Conservation (phyloP, 1,140 invertebrate species). For the Scaptomyza montana region DNA sequence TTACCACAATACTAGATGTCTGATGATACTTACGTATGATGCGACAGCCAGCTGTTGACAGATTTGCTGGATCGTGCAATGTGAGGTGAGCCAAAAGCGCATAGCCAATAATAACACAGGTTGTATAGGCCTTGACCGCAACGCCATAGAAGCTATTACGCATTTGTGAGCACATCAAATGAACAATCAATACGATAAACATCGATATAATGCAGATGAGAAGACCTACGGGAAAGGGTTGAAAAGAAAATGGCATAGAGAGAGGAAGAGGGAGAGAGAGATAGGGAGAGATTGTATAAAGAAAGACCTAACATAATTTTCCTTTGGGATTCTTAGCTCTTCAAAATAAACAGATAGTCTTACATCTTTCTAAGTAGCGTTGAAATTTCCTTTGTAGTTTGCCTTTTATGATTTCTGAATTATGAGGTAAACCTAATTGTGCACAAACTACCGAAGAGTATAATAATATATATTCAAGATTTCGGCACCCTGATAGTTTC, state of each 20-base stretch:
- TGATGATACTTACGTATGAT: constrained; percentile 59
- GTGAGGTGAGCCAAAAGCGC: constrained; percentile 69
- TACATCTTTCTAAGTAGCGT: no score
- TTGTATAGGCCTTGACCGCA: constrained; percentile 69
- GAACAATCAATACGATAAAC: constrained; percentile 72
- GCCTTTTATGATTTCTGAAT: neutral
- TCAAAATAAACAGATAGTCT: no score
- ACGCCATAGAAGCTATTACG: constrained; percentile 79
- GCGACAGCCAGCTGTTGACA: constrained; percentile 60
- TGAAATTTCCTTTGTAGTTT: no score
- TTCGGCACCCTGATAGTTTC: neutral
- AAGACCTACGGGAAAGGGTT: constrained; percentile 50
- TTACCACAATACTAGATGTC: neutral
- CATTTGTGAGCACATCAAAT: constrained; percentile 73
- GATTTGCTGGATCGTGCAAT: constrained; percentile 63
- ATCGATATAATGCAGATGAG: constrained; percentile 76
- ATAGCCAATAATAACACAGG: constrained; percentile 75
- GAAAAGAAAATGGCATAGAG: no score
- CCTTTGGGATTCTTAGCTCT: no score
- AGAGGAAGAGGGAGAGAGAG: no score
- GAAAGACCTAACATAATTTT: no score
- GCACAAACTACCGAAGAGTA: no score
- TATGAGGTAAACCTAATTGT: no score
- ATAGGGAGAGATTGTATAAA: no score
- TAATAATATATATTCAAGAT: neutral